These are phyloP conservation scores for Antigone vipio DNA, from an alignment of 2,113 vertebrate genomes.

Conservation along the genomic window DNA sequence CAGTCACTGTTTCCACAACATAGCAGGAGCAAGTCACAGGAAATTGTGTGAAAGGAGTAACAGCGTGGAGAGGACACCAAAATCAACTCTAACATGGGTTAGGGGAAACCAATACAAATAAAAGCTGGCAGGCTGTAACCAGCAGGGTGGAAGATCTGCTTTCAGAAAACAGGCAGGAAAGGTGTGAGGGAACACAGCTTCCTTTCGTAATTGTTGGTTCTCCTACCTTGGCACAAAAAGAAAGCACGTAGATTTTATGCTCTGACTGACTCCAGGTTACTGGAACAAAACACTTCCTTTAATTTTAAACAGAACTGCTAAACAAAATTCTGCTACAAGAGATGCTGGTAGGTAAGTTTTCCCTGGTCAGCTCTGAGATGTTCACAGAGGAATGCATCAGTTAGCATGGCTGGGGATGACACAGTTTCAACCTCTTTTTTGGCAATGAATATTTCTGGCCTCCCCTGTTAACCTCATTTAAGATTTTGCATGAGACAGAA, in stretches of 20 bases:
- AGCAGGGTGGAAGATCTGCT: neutral
- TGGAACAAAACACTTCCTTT: conserved; percentile 37
- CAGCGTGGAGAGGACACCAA: neutral
- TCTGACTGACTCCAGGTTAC: neutral
- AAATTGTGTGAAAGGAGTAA: neutral
- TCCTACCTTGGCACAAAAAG: conserved; percentile 40
- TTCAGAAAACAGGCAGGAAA: conserved; percentile 60
- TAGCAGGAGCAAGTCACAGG: neutral
- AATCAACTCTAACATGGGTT: neutral
- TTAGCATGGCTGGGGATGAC: neutral
- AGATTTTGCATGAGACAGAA: neutral
- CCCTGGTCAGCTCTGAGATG: neutral
- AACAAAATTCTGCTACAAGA: neutral
- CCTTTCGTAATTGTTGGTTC: conserved; percentile 31
- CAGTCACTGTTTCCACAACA: neutral
- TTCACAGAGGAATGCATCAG: neutral
- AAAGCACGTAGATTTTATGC: neutral
- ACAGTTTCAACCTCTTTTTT: neutral
- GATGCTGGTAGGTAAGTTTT: neutral
- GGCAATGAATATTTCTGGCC: neutral
- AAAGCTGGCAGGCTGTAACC: neutral
- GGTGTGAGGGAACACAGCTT: conserved; percentile 50
- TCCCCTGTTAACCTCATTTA: neutral
- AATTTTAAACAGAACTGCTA: conserved; percentile 4
- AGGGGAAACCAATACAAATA: neutral